Conservation (phyloP, 2,888 invertebrate genomes). For the Pediacus dermestoides region DNA sequence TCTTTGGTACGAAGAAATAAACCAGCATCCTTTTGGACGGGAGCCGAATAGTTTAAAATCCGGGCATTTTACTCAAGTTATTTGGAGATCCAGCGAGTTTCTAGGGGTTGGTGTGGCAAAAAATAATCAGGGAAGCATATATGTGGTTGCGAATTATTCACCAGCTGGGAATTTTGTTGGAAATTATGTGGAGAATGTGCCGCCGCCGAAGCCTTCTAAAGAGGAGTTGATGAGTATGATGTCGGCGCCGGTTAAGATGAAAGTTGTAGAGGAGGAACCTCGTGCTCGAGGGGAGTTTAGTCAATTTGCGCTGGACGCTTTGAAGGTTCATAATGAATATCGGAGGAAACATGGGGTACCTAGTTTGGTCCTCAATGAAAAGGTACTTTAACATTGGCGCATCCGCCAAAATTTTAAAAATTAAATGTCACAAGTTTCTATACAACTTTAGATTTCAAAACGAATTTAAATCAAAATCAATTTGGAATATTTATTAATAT, state of each 20-base stretch:
- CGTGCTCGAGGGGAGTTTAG: conserved; percentile 20
- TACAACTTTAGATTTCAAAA: too few species aligned
- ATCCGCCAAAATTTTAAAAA: too few species aligned
- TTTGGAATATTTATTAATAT: too few species aligned
- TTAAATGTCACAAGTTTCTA: too few species aligned
- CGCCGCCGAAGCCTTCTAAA: conserved; percentile 47
- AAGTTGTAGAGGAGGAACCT: background rate
- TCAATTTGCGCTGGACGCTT: conserved; percentile 51
- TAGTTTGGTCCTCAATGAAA: conserved; percentile 53
- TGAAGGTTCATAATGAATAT: conserved; percentile 61
- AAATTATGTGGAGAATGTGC: conserved; percentile 70
- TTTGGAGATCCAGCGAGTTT: conserved; percentile 64
- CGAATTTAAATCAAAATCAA: conserved; percentile 2
- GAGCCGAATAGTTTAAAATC: conserved; percentile 60
- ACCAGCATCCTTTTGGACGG: conserved; percentile 59
- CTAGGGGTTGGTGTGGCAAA: conserved; percentile 67
- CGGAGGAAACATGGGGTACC: conserved; percentile 58
- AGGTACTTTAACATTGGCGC: too few species aligned
- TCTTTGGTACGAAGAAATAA: conserved; percentile 72
- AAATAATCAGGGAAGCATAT: conserved; percentile 69
- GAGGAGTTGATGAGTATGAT: background rate
- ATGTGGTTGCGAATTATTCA: conserved; percentile 85
- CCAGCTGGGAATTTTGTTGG: conserved; percentile 87
- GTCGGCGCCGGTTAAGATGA: conserved; percentile 3
- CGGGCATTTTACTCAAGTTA: conserved; percentile 71